Percentiles rank a stretch among this genome's conserved stretches.
phyloP scores from a whole-genome alignment of 1,140 invertebrate genomes.

The Lucilia cuprina region DNA sequence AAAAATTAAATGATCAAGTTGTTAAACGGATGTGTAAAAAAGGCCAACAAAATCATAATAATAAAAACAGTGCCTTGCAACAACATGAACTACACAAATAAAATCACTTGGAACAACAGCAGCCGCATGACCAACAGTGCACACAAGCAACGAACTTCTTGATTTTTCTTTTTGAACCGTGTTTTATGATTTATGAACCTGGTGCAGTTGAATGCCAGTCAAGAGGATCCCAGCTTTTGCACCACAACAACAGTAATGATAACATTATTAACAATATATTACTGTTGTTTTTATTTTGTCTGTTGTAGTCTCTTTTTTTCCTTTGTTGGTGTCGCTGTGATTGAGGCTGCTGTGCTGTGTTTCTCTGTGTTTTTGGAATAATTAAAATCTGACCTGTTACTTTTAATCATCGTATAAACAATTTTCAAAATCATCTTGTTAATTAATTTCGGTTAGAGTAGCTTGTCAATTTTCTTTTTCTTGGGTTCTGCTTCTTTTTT shows the following conservation, averaged over 20 bases:
- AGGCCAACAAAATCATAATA: neutral
- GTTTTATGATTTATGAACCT: constrained; percentile 3
- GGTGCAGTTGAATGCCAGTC: neutral
- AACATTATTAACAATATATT: neutral
- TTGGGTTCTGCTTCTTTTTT: neutral
- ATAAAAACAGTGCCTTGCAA: neutral
- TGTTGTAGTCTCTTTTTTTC: neutral
- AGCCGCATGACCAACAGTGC: neutral
- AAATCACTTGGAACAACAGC: neutral
- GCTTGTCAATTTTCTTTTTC: neutral
- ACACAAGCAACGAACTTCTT: neutral
- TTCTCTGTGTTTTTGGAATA: neutral
- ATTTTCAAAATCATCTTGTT: constrained; percentile 8
- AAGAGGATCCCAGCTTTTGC: neutral
- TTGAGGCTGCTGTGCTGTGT: neutral
- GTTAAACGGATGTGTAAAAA: constrained; percentile 28
- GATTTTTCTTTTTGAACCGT: neutral
- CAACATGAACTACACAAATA: neutral
- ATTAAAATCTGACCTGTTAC: constrained; percentile 10
- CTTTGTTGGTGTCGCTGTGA: too few species aligned
- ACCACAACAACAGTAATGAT: constrained; percentile 1
- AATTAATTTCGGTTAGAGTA: neutral
- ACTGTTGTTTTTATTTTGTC: neutral
- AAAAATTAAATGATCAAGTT: neutral
- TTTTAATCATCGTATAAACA: neutral